These are phyloP conservation scores for Augochlora pura DNA, from an alignment of 1,140 invertebrate species.

Conservation along the genomic window DNA sequence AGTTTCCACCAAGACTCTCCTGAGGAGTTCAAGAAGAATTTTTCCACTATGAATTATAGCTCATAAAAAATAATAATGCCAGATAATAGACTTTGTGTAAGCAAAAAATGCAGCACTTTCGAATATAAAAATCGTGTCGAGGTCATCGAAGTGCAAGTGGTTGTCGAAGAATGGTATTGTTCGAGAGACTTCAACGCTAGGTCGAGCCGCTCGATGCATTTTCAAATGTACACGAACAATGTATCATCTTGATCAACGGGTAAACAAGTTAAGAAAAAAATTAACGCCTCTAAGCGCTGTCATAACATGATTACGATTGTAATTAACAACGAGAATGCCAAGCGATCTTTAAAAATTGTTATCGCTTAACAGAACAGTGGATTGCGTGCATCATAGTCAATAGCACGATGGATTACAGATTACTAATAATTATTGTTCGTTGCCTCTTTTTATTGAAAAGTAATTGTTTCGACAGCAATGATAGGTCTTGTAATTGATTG, in stretches of 20 bases:
- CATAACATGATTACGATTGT: too few species aligned
- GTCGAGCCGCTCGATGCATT: not conserved
- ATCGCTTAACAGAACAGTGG: too few species aligned
- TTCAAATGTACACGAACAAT: not conserved
- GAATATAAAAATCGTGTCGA: not conserved
- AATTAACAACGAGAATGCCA: too few species aligned
- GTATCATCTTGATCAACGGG: not conserved
- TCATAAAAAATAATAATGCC: not conserved
- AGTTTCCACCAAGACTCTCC: conserved; percentile 86
- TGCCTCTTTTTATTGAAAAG: too few species aligned
- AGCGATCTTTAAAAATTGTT: too few species aligned
- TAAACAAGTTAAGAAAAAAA: too few species aligned
- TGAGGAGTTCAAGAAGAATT: conserved; percentile 59
- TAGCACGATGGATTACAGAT: too few species aligned
- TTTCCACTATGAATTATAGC: too few species aligned
- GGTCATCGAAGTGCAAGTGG: not conserved
- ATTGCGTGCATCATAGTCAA: too few species aligned
- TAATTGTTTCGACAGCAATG: too few species aligned
- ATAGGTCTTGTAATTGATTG: not conserved
- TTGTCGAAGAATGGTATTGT: not conserved
- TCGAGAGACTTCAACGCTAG: not conserved
- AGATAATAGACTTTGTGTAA: not conserved
- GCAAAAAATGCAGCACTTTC: not conserved
- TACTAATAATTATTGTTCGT: too few species aligned
- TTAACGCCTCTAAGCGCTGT: too few species aligned